Conservation (phyloP, 2,888 invertebrate species). For the Tetramorium bicarinatum region DNA sequence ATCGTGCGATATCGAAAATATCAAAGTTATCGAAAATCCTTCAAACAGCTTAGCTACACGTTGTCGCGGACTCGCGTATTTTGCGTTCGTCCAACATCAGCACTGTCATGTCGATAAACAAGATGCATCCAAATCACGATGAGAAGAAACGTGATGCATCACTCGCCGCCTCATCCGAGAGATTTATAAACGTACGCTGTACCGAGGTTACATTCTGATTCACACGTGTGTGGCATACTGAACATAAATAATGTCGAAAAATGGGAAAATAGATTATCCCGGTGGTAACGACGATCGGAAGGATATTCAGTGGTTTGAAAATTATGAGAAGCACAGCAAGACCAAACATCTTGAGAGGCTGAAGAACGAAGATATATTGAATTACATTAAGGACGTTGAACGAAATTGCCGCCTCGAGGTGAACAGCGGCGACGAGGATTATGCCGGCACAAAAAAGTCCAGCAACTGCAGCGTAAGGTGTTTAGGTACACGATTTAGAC, state of each 20-base stretch:
- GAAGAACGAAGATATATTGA: conserved; percentile 58
- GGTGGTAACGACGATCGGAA: background rate
- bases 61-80: background rate
- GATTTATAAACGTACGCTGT: background rate
- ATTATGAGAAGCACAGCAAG: background rate
- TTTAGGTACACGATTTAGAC: conserved; percentile 11
- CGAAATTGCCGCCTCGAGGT: conserved; percentile 51
- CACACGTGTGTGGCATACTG: background rate
- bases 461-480: conserved; percentile 32
- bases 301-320: conserved; percentile 40
- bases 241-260: conserved; percentile 35
- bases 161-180: background rate
- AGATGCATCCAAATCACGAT: conserved; percentile 17
- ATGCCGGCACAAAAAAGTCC: conserved; percentile 27
- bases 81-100: background rate
- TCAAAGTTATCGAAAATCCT: background rate
- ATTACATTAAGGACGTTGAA: conserved; percentile 56
- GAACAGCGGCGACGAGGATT: conserved; percentile 45
- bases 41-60: background rate
- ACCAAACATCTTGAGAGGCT: conserved; percentile 3
- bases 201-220: conserved; percentile 18
- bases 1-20: background rate
- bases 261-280: background rate
- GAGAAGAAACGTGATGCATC: conserved; percentile 21
- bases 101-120: conserved; percentile 36